A percentile compares a stretch with the other conserved stretches of the same genome.
These are phyloP conservation scores for Geotrupes spiniger DNA, from an alignment of 2,888 invertebrate species.

Conservation along the genomic window DNA sequence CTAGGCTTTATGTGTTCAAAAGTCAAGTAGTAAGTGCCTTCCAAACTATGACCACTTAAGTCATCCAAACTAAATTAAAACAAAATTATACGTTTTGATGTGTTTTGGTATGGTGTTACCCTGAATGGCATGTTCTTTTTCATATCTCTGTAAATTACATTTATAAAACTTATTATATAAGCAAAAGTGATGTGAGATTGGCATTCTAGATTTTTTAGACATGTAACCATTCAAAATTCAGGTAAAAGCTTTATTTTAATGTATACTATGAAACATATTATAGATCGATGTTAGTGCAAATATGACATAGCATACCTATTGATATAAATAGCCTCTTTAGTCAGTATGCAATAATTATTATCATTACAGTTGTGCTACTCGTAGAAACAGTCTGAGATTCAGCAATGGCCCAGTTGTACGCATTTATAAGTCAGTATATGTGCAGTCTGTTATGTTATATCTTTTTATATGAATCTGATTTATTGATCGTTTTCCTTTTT, in stretches of 20 bases:
- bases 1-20: slow-evolving; percentile 74
- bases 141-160: slow-evolving; percentile 49
- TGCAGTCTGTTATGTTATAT: slow-evolving; percentile 40
- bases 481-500: slow-evolving; percentile 21
- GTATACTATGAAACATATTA: slow-evolving; percentile 45
- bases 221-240: slow-evolving; percentile 46
- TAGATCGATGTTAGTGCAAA: slow-evolving; percentile 53
- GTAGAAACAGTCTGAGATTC: slow-evolving; percentile 44
- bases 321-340: slow-evolving; percentile 46
- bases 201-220: slow-evolving; percentile 42
- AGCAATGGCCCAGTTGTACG: slow-evolving; percentile 45
- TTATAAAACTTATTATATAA: slow-evolving; percentile 42
- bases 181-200: slow-evolving; percentile 48
- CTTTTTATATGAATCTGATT: slow-evolving; percentile 28
- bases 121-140: slow-evolving; percentile 67
- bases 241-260: slow-evolving; percentile 51
- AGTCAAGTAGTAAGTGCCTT: slow-evolving; percentile 79
- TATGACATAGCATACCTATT: slow-evolving; percentile 44
- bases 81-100: slow-evolving; percentile 48
- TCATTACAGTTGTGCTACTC: slow-evolving; percentile 50
- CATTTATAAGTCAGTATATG: slow-evolving; percentile 42
- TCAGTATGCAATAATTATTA: slow-evolving; percentile 48
- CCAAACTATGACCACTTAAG: slow-evolving; percentile 65
- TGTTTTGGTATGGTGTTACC: slow-evolving; percentile 65
- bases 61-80: slow-evolving; percentile 43